phyloP scores from a whole-genome alignment of 2,797 vertebrate species.

The Protosalanx chinensis region DNA sequence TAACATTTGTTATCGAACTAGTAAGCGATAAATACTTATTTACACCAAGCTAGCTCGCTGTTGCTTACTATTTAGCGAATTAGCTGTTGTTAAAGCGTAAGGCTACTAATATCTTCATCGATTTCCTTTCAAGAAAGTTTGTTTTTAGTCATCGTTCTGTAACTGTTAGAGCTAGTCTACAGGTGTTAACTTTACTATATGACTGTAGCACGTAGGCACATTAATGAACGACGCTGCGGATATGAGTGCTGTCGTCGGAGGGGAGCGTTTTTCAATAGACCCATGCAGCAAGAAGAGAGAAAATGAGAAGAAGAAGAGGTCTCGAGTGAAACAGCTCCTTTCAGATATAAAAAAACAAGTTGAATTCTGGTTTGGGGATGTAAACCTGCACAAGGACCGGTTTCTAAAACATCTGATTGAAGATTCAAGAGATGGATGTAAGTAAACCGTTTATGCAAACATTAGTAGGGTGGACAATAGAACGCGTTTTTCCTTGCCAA shows the following conservation, averaged over 20 bases:
- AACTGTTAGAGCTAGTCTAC: no score
- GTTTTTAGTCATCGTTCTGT: no score
- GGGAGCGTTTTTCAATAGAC: conserved; percentile 63
- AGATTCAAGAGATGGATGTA: conserved; percentile 91
- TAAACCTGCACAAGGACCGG: conserved; percentile 93
- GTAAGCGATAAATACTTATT: no score
- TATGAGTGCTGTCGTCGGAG: conserved; percentile 53
- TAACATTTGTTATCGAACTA: no score
- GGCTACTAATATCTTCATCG: no score
- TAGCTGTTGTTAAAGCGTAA: no score
- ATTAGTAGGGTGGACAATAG: no score
- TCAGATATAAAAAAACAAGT: conserved; percentile 93
- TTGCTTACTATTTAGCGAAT: no score
- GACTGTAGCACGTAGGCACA: not conserved
- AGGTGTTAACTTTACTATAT: no score
- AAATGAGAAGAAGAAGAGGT: conserved; percentile 92
- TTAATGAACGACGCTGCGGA: conserved; percentile 73
- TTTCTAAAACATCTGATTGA: conserved; percentile 88
- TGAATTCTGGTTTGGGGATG: conserved; percentile 98
- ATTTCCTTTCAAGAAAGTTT: no score
- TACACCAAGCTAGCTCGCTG: no score
- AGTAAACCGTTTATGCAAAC: conserved; percentile 47
- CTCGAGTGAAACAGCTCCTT: conserved; percentile 91
- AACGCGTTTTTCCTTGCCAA: no score
- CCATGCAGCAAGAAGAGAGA: conserved; percentile 78